Evolutionary conservation across 1,140 invertebrate species (phyloP).

Genomic region (Drosophila athabasca): DNA sequence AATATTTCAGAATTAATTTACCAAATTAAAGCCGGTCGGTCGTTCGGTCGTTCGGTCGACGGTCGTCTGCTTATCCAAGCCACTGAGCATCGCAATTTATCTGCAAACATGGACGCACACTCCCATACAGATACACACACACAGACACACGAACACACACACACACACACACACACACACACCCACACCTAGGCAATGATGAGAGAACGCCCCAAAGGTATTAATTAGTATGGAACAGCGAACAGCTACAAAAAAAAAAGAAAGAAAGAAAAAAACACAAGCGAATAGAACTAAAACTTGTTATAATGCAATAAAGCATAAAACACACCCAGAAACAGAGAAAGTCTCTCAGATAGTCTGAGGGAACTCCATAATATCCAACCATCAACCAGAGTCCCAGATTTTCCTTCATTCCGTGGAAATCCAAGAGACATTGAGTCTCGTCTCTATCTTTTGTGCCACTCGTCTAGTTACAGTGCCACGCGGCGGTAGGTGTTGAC

Average conservation of each 20-base stretch:
- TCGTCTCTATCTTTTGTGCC: slow-evolving; percentile 5
- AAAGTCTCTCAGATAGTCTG: neutral
- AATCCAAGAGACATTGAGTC: slow-evolving; percentile 23
- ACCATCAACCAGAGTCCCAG: neutral
- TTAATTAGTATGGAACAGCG: slow-evolving; percentile 71
- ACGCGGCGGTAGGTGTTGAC: slow-evolving; percentile 20
- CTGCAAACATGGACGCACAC: slow-evolving; percentile 62
- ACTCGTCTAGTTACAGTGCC: neutral
- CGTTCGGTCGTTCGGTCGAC: too few relatives aligned
- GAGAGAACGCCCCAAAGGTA: slow-evolving; percentile 68
- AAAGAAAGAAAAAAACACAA: slow-evolving; percentile 4
- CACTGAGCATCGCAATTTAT: slow-evolving; percentile 77
- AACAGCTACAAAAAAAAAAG: slow-evolving; percentile 18
- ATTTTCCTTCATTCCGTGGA: neutral
- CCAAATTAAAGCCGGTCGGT: slow-evolving; percentile 71
- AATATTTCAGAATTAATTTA: slow-evolving; percentile 79
- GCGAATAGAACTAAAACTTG: slow-evolving; percentile 47
- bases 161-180: slow-evolving; percentile 1
- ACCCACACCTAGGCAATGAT: slow-evolving; percentile 3
- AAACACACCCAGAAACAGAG: slow-evolving; percentile 12
- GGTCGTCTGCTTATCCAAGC: slow-evolving; percentile 68
- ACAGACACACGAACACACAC: slow-evolving; percentile 20
- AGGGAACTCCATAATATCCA: slow-evolving; percentile 31
- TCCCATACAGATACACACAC: slow-evolving; percentile 42
- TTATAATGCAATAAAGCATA: slow-evolving; percentile 62